A percentile compares a stretch with the other conserved stretches of the same genome.
Evolutionary conservation across 2,888 invertebrate species (phyloP).

Genomic region (Caradrina kadenii): DNA sequence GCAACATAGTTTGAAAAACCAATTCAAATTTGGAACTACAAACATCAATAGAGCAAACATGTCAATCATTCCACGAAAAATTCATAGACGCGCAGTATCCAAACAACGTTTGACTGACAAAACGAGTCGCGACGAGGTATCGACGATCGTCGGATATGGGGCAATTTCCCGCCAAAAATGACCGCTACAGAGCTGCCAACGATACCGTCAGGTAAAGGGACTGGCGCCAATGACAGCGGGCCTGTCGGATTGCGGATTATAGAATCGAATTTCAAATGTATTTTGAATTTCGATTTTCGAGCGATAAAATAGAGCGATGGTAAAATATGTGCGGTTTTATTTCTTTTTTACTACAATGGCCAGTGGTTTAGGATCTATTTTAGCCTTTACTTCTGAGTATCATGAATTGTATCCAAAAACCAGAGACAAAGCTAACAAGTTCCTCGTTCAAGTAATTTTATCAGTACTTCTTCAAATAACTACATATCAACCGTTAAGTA

Average conservation of each 20-base stretch:
- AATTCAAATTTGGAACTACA: conserved; percentile 6
- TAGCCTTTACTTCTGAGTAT: too few species aligned
- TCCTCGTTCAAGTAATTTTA: too few species aligned
- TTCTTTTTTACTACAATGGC: too few species aligned
- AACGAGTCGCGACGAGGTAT: conserved; percentile 77
- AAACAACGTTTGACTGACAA: conserved; percentile 70
- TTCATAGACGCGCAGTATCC: conserved; percentile 49
- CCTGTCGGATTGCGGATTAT: conserved; percentile 33
- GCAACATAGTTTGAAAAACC: neutral
- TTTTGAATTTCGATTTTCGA: conserved; percentile 26
- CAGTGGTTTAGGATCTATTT: too few species aligned
- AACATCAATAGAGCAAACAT: conserved; percentile 37
- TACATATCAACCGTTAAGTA: too few species aligned
- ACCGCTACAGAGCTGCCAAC: conserved; percentile 78
- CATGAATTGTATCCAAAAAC: too few species aligned
- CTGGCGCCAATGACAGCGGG: conserved; percentile 38
- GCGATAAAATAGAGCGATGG: neutral
- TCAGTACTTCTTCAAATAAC: too few species aligned
- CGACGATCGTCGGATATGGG: conserved; percentile 85
- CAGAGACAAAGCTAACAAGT: too few species aligned
- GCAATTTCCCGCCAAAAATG: conserved; percentile 88
- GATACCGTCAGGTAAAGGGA: conserved; percentile 69
- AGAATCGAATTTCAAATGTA: conserved; percentile 25
- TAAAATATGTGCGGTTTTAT: neutral
- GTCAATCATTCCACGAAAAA: conserved; percentile 51